Conservation (phyloP, 2,113 vertebrate genomes). For the Tetrao urogallus region DNA sequence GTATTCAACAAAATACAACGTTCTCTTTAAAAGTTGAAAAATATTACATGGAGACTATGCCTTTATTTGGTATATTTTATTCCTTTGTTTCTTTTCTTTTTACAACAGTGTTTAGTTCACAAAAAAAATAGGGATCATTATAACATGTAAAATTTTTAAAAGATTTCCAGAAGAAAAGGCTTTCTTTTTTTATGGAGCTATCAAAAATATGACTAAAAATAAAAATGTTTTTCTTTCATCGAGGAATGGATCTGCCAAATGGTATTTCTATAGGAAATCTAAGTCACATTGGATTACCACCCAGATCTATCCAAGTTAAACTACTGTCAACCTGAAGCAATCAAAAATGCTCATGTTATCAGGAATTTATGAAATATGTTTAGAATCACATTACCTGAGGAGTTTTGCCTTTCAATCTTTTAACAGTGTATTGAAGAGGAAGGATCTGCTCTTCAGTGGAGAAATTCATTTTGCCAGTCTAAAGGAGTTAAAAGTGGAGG, state of each 20-base stretch:
- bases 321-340: slow-evolving; percentile 54
- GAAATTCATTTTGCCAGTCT: background rate
- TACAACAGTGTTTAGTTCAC: slow-evolving; percentile 24
- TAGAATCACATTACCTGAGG: background rate
- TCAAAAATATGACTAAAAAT: slow-evolving; percentile 68
- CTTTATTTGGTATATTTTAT: background rate
- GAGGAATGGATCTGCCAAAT: slow-evolving; percentile 75
- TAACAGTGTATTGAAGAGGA: background rate
- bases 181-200: slow-evolving; percentile 62
- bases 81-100: background rate
- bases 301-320: slow-evolving; percentile 69
- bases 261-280: slow-evolving; percentile 75
- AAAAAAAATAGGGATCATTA: slow-evolving; percentile 42
- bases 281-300: slow-evolving; percentile 75
- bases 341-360: slow-evolving; percentile 54
- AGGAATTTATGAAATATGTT: slow-evolving; percentile 49
- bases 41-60: background rate
- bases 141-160: background rate
- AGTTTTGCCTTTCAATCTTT: slow-evolving; percentile 33
- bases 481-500: background rate
- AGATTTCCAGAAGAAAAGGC: slow-evolving; percentile 26
- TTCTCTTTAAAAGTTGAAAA: background rate
- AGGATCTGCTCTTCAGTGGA: background rate
- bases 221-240: slow-evolving; percentile 70
- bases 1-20: background rate